Conservation (phyloP, 2,797 vertebrate species). For the Phataginus tricuspis region DNA sequence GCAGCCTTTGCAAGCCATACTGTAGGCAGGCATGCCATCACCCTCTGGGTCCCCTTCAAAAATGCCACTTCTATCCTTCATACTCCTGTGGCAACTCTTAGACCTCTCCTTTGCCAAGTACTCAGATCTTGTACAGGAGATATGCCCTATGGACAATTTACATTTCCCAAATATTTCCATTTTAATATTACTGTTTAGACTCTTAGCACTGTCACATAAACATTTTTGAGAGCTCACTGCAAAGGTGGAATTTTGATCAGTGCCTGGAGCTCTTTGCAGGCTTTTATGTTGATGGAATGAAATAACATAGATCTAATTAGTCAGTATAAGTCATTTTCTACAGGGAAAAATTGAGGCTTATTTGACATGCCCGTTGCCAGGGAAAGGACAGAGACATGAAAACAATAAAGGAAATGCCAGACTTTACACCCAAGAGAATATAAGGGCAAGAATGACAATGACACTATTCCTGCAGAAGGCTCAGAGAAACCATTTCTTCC, state of each 20-base stretch:
- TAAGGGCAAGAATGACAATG: neutral
- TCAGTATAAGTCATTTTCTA: neutral
- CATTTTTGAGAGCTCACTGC: conserved; percentile 12
- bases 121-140: neutral
- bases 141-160: neutral
- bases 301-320: conserved; percentile 16
- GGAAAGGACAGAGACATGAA: neutral
- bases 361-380: neutral
- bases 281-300: neutral
- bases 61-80: neutral
- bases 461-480: neutral
- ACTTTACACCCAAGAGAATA: neutral
- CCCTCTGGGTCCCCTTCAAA: neutral
- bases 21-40: neutral
- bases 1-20: neutral
- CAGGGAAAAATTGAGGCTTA: neutral
- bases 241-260: conserved; percentile 45
- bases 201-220: neutral
- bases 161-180: conserved; percentile 38
- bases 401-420: neutral
- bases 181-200: conserved; percentile 48
- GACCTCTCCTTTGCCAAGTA: neutral
- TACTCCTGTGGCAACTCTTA: neutral
- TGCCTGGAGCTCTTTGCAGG: neutral
- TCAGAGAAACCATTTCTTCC: neutral